Evolutionary conservation across 2,888 invertebrate genomes (phyloP).

Genomic region (Tinea semifulvella): DNA sequence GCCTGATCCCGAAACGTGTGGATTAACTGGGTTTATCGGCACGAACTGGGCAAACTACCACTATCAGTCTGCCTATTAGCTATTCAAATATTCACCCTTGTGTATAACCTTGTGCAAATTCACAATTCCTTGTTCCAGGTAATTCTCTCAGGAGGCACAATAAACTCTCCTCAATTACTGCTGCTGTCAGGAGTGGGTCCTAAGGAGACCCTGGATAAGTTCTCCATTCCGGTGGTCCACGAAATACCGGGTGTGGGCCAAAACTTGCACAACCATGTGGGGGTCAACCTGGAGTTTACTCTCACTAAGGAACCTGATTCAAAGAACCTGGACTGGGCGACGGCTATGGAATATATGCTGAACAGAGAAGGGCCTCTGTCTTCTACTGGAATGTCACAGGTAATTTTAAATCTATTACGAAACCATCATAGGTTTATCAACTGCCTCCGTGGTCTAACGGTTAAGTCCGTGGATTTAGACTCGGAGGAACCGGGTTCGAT

Average conservation of each 20-base stretch:
- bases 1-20: too few relatives aligned
- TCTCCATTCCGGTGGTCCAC: conserved; percentile 67
- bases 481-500: too few relatives aligned
- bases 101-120: not conserved
- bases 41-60: too few relatives aligned
- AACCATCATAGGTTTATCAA: not conserved
- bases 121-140: conserved; percentile 50
- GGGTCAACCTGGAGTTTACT: conserved; percentile 65
- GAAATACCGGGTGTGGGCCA: conserved; percentile 75
- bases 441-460: not conserved
- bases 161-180: conserved; percentile 74
- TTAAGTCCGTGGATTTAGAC: too few relatives aligned
- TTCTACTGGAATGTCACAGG: conserved; percentile 73
- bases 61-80: too few relatives aligned
- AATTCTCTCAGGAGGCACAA: conserved; percentile 69
- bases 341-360: conserved; percentile 68
- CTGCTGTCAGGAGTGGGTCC: conserved; percentile 75
- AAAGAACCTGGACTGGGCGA: conserved; percentile 69
- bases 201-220: conserved; percentile 62
- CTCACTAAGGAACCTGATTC: conserved; percentile 57
- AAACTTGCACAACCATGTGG: conserved; percentile 75
- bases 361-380: conserved; percentile 70
- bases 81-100: too few relatives aligned
- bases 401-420: conserved; percentile 25
- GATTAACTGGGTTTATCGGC: too few relatives aligned